Base-by-base conservation (phyloP, 2,113 vertebrate species). In the Larimichthys polyactis region DNA sequence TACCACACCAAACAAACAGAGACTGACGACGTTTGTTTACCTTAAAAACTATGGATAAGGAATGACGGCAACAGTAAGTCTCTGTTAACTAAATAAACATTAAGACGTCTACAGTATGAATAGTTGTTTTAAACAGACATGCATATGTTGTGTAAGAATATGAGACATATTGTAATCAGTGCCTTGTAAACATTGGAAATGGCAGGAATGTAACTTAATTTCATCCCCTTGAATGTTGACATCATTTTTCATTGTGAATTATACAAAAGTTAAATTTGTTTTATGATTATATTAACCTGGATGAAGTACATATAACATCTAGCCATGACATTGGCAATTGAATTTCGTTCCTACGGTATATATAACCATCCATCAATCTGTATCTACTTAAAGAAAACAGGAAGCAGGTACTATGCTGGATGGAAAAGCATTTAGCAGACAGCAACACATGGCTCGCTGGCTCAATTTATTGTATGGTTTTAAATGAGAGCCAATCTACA, bases 401-500 rank as follows among this genome's bases (percentile, higher is more conserved):
- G 51, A 84, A 72, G 57, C 54, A 60, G 76, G 27, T 69, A 46
- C 29, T 72, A 46, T 5, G 8, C 69, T 54, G 43, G 66, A 52
- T 46, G 43, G 60, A 63, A 69, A 82, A 82, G 84, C 58, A 79
- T 73, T 77, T 63, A 44, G 52, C 59, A 62, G 54, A 78, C 51
- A 60, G 27, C 48, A 64, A 46, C 55, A 60, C 65, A 65, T 22
- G 5, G 49, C 79, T 65, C 52, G 24, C 43, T 70, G 85, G 75
- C 52, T 49, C 58, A 64, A 76, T 66, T 49, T 29, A 87, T 79
- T 75, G 64, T 70, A 57, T 71, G 44, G 69, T 71, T 87, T 69
- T 77, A 59, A 84, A 71, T 84, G 64, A 77, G 32, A 72, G 71
- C 29, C 71, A 67, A 20, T 72, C 59, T 71, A 32, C 55, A 20